Conservation (phyloP, 2,113 vertebrate genomes). For the Cacatua alba region DNA sequence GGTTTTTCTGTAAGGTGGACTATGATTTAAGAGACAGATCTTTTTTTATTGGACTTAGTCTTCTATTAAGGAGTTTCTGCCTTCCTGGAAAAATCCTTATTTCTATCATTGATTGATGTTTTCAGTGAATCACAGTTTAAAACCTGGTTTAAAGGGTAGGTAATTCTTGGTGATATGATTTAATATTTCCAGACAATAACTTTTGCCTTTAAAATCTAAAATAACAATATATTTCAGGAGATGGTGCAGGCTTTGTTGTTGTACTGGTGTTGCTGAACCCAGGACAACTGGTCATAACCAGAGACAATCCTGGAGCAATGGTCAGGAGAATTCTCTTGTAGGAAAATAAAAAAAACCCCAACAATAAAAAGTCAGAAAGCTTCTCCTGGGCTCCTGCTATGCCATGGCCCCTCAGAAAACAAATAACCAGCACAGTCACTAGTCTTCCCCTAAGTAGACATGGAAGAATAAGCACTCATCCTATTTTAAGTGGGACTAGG, state of each 20-base stretch:
- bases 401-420: neutral
- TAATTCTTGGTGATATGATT: conserved; percentile 42
- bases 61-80: conserved; percentile 32
- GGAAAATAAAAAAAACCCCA: neutral
- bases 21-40: conserved; percentile 44
- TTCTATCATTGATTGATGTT: conserved; percentile 52
- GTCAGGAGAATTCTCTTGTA: neutral
- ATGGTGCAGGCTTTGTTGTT: neutral
- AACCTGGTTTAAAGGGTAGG: conserved; percentile 33
- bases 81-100: conserved; percentile 45
- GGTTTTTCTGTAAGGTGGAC: conserved; percentile 19
- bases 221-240: neutral
- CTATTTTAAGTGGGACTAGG: neutral
- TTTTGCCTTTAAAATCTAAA: conserved; percentile 1
- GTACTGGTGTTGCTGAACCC: neutral
- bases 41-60: neutral
- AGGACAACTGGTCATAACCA: neutral
- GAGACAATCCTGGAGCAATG: neutral
- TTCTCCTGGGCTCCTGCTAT: neutral
- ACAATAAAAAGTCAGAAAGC: neutral
- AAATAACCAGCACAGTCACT: neutral
- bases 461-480: neutral
- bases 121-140: conserved; percentile 14
- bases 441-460: neutral
- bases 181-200: conserved; percentile 18